phyloP scores from a whole-genome alignment of 1,140 invertebrate genomes.

The Chrysomallon squamiferum region DNA sequence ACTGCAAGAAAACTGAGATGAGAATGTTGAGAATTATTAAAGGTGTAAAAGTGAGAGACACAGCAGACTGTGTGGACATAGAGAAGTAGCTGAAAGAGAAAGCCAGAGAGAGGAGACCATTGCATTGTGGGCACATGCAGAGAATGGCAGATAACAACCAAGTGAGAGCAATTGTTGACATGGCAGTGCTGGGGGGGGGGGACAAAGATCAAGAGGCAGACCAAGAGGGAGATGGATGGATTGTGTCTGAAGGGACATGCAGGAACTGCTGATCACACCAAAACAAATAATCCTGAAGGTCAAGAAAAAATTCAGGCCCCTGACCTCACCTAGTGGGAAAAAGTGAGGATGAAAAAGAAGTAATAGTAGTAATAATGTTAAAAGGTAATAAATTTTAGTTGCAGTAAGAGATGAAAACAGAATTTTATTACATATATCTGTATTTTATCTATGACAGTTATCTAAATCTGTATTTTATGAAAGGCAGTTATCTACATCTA shows the following conservation, averaged over 20 bases:
- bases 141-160: too few relatives aligned
- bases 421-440: too few relatives aligned
- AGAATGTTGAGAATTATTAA: conserved; percentile 1
- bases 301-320: background rate
- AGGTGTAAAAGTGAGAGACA: background rate
- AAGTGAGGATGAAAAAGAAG: background rate
- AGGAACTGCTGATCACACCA: background rate
- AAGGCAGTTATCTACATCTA: too few relatives aligned
- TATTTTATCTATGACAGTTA: too few relatives aligned
- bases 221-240: background rate
- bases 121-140: too few relatives aligned
- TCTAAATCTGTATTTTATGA: too few relatives aligned
- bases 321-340: background rate
- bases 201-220: background rate
- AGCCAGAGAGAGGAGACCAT: background rate
- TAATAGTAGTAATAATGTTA: too few relatives aligned
- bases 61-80: background rate
- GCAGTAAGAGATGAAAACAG: too few relatives aligned
- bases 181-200: background rate
- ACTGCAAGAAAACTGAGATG: too few relatives aligned
- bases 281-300: background rate
- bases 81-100: background rate
- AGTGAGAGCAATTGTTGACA: background rate
- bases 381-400: too few relatives aligned
- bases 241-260: background rate